Percentiles rank a stretch among this genome's conserved stretches.
Evolutionary conservation across 2,888 invertebrate species (phyloP).

Genomic region (Hymenopus coronatus): DNA sequence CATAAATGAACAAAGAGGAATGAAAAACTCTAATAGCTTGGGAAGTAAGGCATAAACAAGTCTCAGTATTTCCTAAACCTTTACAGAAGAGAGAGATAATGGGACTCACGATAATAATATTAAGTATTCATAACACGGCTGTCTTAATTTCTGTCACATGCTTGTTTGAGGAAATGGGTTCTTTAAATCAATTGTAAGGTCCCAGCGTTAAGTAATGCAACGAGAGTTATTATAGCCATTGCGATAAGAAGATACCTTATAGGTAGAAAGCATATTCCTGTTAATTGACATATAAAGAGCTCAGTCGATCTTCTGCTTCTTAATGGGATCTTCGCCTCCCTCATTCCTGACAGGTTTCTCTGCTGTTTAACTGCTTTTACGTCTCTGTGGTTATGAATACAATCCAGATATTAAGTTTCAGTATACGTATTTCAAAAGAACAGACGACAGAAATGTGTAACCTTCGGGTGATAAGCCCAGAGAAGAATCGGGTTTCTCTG

Average conservation of each 20-base stretch:
- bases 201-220: neutral
- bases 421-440: too few relatives aligned
- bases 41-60: neutral
- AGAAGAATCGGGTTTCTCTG: too few relatives aligned
- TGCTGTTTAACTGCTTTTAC: too few relatives aligned
- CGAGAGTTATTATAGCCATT: neutral
- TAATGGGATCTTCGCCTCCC: neutral
- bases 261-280: neutral
- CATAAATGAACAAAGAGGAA: neutral
- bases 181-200: conserved; percentile 21
- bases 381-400: too few relatives aligned
- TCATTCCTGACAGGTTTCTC: too few relatives aligned
- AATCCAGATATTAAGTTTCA: too few relatives aligned
- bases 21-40: neutral
- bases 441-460: too few relatives aligned
- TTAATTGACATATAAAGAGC: neutral
- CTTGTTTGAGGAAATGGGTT: neutral
- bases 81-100: neutral
- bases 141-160: neutral
- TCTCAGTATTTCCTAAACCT: neutral
- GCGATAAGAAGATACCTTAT: neutral
- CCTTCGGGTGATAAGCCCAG: too few relatives aligned
- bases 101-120: neutral
- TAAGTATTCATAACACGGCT: conserved; percentile 21
- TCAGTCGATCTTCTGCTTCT: neutral